A percentile compares a stretch with the other conserved stretches of the same genome.
Evolutionary conservation across 2,797 vertebrate species (phyloP).

Genomic region (Xiphophorus birchmanni): DNA sequence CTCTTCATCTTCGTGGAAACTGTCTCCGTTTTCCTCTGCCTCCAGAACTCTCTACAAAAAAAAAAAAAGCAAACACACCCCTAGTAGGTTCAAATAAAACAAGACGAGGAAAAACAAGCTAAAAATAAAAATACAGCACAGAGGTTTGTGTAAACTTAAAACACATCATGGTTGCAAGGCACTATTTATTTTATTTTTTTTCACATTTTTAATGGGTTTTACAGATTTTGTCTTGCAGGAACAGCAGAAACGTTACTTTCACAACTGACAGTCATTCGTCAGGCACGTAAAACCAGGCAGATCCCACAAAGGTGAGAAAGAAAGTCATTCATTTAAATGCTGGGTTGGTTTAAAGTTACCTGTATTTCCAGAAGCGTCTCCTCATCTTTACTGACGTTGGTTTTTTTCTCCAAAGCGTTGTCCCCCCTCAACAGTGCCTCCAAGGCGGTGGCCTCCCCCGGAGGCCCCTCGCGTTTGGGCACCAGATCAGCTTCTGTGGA

Average conservation of each 20-base stretch:
- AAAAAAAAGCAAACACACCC: slow-evolving; percentile 4
- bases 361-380: slow-evolving; percentile 95
- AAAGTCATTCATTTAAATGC: background rate
- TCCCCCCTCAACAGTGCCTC: slow-evolving; percentile 93
- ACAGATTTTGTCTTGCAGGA: background rate
- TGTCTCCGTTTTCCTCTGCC: slow-evolving; percentile 94
- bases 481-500: slow-evolving; percentile 91
- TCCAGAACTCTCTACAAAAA: slow-evolving; percentile 89
- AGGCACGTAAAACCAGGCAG: background rate
- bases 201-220: background rate
- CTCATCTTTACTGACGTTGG: slow-evolving; percentile 87
- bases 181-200: background rate
- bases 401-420: slow-evolving; percentile 88
- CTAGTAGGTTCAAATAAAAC: background rate
- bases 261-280: background rate
- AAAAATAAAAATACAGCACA: background rate
- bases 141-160: background rate
- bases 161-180: background rate
- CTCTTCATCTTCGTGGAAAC: slow-evolving; percentile 93
- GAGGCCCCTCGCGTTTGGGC: slow-evolving; percentile 88
- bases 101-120: background rate
- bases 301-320: background rate
- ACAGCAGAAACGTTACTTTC: background rate
- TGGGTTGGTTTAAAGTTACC: slow-evolving; percentile 70
- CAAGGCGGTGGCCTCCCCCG: slow-evolving; percentile 91